These are phyloP conservation scores for Automeris io DNA, from an alignment of 2,888 invertebrate genomes.

Conservation along the genomic window DNA sequence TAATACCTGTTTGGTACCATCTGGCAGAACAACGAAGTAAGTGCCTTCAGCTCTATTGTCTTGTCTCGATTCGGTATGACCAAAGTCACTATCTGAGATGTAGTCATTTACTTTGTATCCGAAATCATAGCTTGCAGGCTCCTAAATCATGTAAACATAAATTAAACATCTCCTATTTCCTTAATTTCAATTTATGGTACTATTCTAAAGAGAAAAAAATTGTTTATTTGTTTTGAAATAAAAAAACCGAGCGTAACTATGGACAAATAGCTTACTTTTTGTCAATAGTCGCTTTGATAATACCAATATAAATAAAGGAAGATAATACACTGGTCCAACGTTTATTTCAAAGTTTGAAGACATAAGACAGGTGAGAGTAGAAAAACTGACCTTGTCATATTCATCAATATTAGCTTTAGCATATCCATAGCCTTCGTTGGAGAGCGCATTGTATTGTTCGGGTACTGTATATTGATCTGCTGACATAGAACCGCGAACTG, in stretches of 20 bases:
- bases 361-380: too few relatives aligned
- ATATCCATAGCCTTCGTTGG: slow-evolving; percentile 44
- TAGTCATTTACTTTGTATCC: slow-evolving; percentile 80
- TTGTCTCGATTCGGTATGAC: slow-evolving; percentile 79
- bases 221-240: too few relatives aligned
- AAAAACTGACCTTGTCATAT: slow-evolving; percentile 42
- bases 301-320: too few relatives aligned
- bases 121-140: slow-evolving; percentile 82
- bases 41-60: slow-evolving; percentile 79
- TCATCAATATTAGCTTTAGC: slow-evolving; percentile 48
- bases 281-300: too few relatives aligned
- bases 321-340: too few relatives aligned
- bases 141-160: too few relatives aligned
- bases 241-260: too few relatives aligned
- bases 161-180: too few relatives aligned
- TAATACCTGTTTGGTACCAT: slow-evolving; percentile 79
- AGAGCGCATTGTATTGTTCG: slow-evolving; percentile 59
- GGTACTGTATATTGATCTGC: slow-evolving; percentile 63
- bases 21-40: slow-evolving; percentile 81
- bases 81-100: slow-evolving; percentile 80
- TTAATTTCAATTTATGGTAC: too few relatives aligned
- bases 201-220: too few relatives aligned
- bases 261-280: too few relatives aligned
- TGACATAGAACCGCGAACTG: slow-evolving; percentile 49
- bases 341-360: too few relatives aligned